phyloP scores from a whole-genome alignment of 2,797 vertebrate genomes.

The Sebastiscus albofasciatus region DNA sequence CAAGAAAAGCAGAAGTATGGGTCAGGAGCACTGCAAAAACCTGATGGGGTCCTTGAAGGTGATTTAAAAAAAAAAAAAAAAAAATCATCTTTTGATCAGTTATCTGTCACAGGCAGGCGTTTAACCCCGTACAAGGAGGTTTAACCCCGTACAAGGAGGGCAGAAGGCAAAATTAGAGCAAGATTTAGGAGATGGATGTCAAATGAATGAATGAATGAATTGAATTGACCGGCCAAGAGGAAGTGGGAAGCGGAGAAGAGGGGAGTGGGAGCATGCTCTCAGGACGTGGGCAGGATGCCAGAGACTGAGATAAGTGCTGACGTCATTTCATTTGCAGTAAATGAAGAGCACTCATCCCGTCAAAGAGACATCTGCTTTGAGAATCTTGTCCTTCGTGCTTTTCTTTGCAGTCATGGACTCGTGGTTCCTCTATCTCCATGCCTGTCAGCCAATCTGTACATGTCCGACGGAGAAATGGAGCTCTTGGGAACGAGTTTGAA shows the following conservation, averaged over 20 bases:
- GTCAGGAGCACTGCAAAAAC: not conserved
- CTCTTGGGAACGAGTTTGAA: not conserved
- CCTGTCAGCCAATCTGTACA: not conserved
- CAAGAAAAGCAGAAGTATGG: not conserved
- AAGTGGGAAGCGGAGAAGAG: not conserved
- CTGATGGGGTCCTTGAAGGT: not conserved
- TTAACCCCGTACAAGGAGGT: not conserved
- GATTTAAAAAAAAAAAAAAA: not conserved
- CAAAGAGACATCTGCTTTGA: conserved; percentile 56
- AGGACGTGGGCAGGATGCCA: conserved; percentile 53
- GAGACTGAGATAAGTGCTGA: conserved; percentile 39
- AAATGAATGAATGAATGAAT: conserved; percentile 25
- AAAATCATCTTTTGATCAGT: not conserved
- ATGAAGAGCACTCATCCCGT: conserved; percentile 33
- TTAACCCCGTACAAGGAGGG: not conserved
- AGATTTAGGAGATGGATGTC: conserved; percentile 9
- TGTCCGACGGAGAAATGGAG: not conserved
- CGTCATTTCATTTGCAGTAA: conserved; percentile 40
- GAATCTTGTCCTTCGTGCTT: not conserved
- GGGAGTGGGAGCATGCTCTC: conserved; percentile 10
- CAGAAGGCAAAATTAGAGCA: not conserved
- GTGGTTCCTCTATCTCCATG: not conserved
- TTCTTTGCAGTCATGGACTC: not conserved
- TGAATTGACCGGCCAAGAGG: conserved; percentile 18
- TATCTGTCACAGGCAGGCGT: not conserved